Percentiles rank a stretch among this genome's conserved stretches.
Conservation (phyloP, 2,113 vertebrate species). For the Lynx canadensis region DNA sequence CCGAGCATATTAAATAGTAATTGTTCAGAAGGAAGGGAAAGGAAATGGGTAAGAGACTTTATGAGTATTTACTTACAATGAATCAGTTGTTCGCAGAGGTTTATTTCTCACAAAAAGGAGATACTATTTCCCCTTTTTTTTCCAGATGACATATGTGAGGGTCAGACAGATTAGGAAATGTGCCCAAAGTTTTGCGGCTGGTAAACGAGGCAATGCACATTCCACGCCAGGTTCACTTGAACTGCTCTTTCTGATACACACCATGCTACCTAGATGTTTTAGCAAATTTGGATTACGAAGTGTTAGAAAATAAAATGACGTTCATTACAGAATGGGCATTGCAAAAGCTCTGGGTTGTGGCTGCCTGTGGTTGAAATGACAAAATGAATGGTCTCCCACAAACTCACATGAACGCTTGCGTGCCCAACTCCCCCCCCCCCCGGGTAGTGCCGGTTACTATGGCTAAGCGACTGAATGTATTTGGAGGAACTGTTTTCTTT, state of each 20-base stretch:
- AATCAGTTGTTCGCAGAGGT: slow-evolving; percentile 16
- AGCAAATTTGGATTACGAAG: not conserved
- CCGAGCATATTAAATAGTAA: not conserved
- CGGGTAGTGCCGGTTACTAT: not conserved
- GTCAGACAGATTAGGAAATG: not conserved
- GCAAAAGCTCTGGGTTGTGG: not conserved
- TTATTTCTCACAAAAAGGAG: not conserved
- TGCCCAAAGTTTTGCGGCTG: not conserved
- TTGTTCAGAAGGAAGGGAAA: slow-evolving; percentile 33
- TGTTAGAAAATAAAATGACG: not conserved
- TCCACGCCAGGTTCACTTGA: not conserved
- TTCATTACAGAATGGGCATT: not conserved
- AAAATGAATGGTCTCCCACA: not conserved
- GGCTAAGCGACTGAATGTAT: not conserved
- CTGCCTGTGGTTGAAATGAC: not conserved
- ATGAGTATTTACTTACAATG: not conserved
- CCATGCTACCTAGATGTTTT: not conserved
- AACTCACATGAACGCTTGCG: not conserved
- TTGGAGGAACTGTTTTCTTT: not conserved
- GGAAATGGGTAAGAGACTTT: slow-evolving; percentile 22
- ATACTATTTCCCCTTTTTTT: not conserved
- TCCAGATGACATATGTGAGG: slow-evolving; percentile 13
- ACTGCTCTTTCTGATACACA: not conserved
- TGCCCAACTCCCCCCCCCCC: too few species aligned
- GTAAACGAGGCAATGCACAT: not conserved